Base-by-base conservation (phyloP, 35 echinoderm and acorn worm genomes). In the Acanthaster planci region DNA sequence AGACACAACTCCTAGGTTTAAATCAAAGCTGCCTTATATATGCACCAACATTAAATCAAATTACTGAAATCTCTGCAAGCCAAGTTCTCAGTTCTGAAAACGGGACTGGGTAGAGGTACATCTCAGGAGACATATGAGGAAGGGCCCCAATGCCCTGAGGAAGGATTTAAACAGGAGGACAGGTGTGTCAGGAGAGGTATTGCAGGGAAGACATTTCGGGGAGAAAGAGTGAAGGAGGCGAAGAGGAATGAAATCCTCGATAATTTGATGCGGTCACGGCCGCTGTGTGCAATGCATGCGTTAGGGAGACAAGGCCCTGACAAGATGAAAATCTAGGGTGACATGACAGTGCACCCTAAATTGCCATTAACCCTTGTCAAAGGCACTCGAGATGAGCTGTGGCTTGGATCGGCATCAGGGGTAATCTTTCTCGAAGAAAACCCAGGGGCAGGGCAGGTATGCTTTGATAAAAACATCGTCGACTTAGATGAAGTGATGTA, bases 191-290 rank as follows among this genome's bases (percentile, higher is more conserved):
- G 64, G 64, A 21, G 64, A 72, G 64, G 26, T 47, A 47, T 47
- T 12, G 12, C 12, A 4, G 12, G 12, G 42, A 47, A 47, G 42
- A 47, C 42, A 12, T 4, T 47, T 47, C n/a, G 26, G 30, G 64
- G 34, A 31, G 29, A 72, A 26, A 26, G 29, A 10, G 19, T 14
- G 14, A 31, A 72, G 64, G 64, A 29, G 64, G 64, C 22, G 19
- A 72, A 10, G 23, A 26, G 7, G 26, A 31, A 19, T 34, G 34
- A 21, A 72, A 72, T 72, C 64, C 64, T 72, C 14, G 60, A 68
- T 68, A 68, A 68, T 68, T 68, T 68, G 64, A 72, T 34, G 64
- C 8, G 64, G 64, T 72, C 64, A 72, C 64, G 64, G 42, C 34
- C 64, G 64, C 64, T 35, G 34, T 72, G 23, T 47, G 19, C 64